Base-by-base conservation (phyloP, 2,888 invertebrate species). In the Spialia ferax region DNA sequence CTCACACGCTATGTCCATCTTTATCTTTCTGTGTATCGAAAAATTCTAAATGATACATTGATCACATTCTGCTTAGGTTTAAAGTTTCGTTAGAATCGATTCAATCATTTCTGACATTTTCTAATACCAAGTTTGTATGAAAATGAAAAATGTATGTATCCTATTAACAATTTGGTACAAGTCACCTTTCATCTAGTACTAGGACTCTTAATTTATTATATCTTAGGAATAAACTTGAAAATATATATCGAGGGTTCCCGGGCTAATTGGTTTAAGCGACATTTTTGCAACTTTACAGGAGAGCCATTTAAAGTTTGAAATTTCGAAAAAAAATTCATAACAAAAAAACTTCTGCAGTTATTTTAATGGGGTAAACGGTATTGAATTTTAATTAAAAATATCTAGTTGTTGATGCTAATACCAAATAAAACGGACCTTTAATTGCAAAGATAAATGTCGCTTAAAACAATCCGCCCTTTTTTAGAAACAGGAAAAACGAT, bases 391-490 rank as follows among this genome's bases (percentile, higher is more conserved):
- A 45, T 45, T 60, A 60, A 60, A 45, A 60, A 60, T 42, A 60
- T 60, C 60, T 22, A 60, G 26, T 42, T 23, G 42, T 63, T 54
- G 50, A 63, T 65, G 66, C 64, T 65, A 63, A 45, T 52, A 57
- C 20, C 45, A 29, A 55, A 18, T 45, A 55, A 63, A 63, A 22
- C 55, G 45, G 56, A 63, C 63, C 56, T 55, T 56, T 63, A 56
- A 38, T 63, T 55, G 26, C 48, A 59, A 59, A 65, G 52, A 65
- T 57, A 65, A 65, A 65, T 48, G 65, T 57, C 57, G 42, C 57
- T 57, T 65, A 52, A 62, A 32, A 62, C 62, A 62, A 62, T 8
- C n/a, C 32, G 52, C 62, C 52, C 23, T 38, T n/a, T n/a, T 38
- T 48, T 32, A 57, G 48, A 52, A 22, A 57, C 26, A 32, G 57